Evolutionary conservation across 35 echinoderm and acorn worm species (phyloP).

Genomic region (Stichopus chloronotus): DNA sequence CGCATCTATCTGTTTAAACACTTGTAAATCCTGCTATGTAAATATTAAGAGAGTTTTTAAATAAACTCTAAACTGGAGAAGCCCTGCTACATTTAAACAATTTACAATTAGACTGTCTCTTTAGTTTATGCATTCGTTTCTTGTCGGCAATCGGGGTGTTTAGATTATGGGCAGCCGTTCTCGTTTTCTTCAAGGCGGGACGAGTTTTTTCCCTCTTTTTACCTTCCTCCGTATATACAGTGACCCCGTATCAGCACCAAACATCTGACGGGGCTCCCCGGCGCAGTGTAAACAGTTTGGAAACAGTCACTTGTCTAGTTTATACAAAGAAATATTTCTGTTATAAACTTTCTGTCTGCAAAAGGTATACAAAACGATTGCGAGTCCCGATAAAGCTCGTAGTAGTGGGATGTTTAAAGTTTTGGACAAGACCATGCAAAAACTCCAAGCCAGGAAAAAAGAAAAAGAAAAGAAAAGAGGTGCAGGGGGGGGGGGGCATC

Average conservation of each 20-base stretch:
- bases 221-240: slow-evolving; percentile 34
- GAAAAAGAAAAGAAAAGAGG: background rate
- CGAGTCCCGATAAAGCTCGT: slow-evolving; percentile 40
- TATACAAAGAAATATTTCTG: slow-evolving; percentile 61
- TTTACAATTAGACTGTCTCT: slow-evolving; percentile 51
- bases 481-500: background rate
- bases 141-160: slow-evolving; percentile 28
- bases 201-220: background rate
- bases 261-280: slow-evolving; percentile 49
- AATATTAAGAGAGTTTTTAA: slow-evolving; percentile 59
- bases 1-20: slow-evolving; percentile 41
- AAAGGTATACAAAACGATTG: slow-evolving; percentile 50
- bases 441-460: background rate
- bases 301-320: slow-evolving; percentile 61
- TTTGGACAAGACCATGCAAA: slow-evolving; percentile 33
- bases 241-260: slow-evolving; percentile 56
- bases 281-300: slow-evolving; percentile 56
- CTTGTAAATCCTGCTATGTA: slow-evolving; percentile 56
- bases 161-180: slow-evolving; percentile 60
- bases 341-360: slow-evolving; percentile 48
- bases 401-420: slow-evolving; percentile 28
- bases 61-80: slow-evolving; percentile 38
- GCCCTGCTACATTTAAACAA: slow-evolving; percentile 54
- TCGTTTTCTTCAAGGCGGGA: background rate
- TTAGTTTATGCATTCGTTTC: slow-evolving; percentile 52